These are phyloP conservation scores for Dryoscopus gambensis DNA, from an alignment of 2,113 vertebrate genomes.

Conservation along the genomic window DNA sequence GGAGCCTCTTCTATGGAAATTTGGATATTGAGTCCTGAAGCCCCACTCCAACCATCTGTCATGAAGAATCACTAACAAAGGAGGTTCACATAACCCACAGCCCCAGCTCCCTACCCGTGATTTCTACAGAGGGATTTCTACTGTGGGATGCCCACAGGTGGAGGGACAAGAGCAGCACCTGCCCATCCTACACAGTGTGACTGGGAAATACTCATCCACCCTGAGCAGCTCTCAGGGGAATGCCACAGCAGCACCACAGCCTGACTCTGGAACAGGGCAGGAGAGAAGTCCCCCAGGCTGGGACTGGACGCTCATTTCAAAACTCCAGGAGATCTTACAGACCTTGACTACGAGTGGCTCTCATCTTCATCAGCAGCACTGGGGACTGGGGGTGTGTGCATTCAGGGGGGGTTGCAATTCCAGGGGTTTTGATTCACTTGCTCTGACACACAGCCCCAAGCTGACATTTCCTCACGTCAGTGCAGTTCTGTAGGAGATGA, in stretches of 20 bases:
- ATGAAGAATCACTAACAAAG: not conserved
- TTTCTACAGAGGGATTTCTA: not conserved
- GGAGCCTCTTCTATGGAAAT: not conserved
- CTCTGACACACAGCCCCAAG: not conserved
- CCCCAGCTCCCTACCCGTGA: not conserved
- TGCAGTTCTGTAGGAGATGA: not conserved
- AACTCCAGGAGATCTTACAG: not conserved
- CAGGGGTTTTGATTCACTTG: not conserved
- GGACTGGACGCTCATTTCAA: not conserved
- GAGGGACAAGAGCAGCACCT: not conserved
- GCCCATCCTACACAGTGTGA: not conserved
- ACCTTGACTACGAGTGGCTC: not conserved
- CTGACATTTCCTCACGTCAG: not conserved
- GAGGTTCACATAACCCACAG: not conserved
- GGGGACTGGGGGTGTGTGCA: not conserved
- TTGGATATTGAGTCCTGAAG: not conserved
- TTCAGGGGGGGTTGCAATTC: not conserved
- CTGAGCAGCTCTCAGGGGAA: not conserved
- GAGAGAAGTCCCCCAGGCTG: not conserved
- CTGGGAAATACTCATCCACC: not conserved
- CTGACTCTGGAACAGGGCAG: not conserved
- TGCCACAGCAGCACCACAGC: not conserved
- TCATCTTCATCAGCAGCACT: not conserved
- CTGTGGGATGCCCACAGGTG: not conserved
- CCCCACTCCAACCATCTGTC: not conserved